Evolutionary conservation across 2,797 vertebrate genomes (phyloP).

Genomic region (Thunnus albacares): DNA sequence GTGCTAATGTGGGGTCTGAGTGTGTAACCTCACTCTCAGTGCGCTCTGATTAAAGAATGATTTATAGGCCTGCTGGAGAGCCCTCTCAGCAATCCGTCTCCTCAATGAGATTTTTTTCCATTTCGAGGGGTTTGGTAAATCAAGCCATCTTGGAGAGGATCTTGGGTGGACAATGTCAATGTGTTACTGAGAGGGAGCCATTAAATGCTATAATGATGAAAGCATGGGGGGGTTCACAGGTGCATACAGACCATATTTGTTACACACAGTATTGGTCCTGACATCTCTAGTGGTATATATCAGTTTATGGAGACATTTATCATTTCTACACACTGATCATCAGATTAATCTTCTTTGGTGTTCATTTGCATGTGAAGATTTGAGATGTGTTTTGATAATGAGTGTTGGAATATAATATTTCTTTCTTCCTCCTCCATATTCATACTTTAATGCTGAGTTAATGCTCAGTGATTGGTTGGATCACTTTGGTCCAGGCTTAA

Average conservation of each 20-base stretch:
- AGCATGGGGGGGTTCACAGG: slow-evolving; percentile 60
- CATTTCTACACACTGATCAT: slow-evolving; percentile 32
- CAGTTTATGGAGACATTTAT: slow-evolving; percentile 43
- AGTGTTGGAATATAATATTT: slow-evolving; percentile 8
- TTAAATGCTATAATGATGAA: slow-evolving; percentile 82
- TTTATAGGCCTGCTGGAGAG: slow-evolving; percentile 86
- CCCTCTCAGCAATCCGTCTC: slow-evolving; percentile 89
- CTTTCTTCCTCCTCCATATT: neutral
- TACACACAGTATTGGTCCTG: slow-evolving; percentile 65
- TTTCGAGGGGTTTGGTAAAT: slow-evolving; percentile 88
- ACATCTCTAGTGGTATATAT: slow-evolving; percentile 66
- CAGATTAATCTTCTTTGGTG: slow-evolving; percentile 16
- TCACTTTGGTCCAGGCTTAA: neutral
- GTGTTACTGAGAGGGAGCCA: slow-evolving; percentile 80
- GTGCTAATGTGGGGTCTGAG: slow-evolving; percentile 83
- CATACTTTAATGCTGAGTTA: neutral
- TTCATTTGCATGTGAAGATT: slow-evolving; percentile 37
- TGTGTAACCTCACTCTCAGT: slow-evolving; percentile 78
- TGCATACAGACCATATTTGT: slow-evolving; percentile 74
- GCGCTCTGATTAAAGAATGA: slow-evolving; percentile 92
- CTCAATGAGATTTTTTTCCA: slow-evolving; percentile 85
- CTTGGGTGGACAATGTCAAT: slow-evolving; percentile 85
- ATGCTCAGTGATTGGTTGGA: neutral
- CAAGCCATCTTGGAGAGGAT: slow-evolving; percentile 84
- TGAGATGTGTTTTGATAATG: slow-evolving; percentile 29